Evolutionary conservation across 23 tunicate genomes (phyloP), one percentile per base, ranked within the genome.

Genomic region (Trididemnum clinides): DNA sequence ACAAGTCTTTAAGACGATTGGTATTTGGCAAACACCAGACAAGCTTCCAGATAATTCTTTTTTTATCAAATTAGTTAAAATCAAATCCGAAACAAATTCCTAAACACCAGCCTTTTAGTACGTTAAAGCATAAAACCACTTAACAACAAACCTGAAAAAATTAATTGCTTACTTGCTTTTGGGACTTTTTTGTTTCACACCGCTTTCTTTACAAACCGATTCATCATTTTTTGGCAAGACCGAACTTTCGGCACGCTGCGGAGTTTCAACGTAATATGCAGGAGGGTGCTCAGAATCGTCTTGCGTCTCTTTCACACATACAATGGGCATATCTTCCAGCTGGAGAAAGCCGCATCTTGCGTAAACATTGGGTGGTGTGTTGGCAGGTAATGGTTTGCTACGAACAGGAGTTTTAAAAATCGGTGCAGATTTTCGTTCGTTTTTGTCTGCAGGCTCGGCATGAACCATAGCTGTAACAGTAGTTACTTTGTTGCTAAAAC

Each of bases 211-310:
- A n/a, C n/a, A n/a, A n/a, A n/a, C n/a, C n/a, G n/a, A n/a, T n/a
- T n/a, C n/a, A n/a, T n/a, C n/a, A 30, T 7, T 6, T 73, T 73
- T 73, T 36, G 29, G 57, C 6, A 73, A 23, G 22, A 37, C 28
- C 20, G 57, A 36, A 2, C 33, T 23, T 37, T 36, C 57, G 5
- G 80, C 37, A 2, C 38, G 54, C 5, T 21, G 36, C 1, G 90
- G 90, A 1, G 90, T 86, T 59, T 86, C 90, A 30, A 86, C 90
- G 57, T 71, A 86, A 86, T 86, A 86, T 3, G 84, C 33, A 0
- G 37, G 63, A 25, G 29, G 6, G 10, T 63, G 44, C 28, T 64
- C 83, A 4, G 38, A 20, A 15, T 51, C 83, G 28, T 78, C 90
- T 65, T 86, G 84, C 21, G 90, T 86, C 33, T 86, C 90, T 19